Base-by-base conservation (phyloP, 2,797 vertebrate species). In the Threskiornis aethiopicus region DNA sequence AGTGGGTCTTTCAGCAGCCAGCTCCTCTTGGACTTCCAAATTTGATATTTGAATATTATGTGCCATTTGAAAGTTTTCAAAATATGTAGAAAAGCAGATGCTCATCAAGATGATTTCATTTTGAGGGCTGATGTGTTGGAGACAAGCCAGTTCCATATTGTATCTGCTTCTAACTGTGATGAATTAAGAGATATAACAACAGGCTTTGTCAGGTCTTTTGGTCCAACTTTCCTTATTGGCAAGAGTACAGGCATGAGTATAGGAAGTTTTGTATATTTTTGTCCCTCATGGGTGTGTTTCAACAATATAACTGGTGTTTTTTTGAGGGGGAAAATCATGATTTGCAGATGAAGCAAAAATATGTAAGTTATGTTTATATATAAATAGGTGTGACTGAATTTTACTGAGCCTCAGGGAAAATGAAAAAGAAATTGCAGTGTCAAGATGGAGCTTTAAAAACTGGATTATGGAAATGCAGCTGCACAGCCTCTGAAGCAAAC, bases 61-160 rank as follows among this genome's bases (percentile, higher is more conserved):
- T 96, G 55, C 31, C 58, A 76, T 69, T 94, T 94, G 28, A 87
- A 90, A 66, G 39, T 81, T 89, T 97, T 85, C 47, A 84, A 73
- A 77, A 73, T 67, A 31, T 79, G 37, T 86, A 91, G 91, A 78
- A 94, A 95, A 96, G 51, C 90, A 95, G 72, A 92, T 96, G 70
- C 41, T 89, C 75, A 67, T 77, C 46, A 31, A 71, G 54, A 70
- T 91, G 42, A 95, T 91, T 93, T 95, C 33, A 73, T 94, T 96
- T 88, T 91, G 81, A 85, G 26, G 61, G 47, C 47, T 85, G 65
- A 67, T 89, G 19, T 86, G 37, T 71, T 95, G 81, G 89, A 91
- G 29, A 89, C 10, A 73, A 13, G 26, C 84, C 91, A 90, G 52
- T 84, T 95, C 24, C 64, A 5, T 66, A 31, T 21, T 59, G 8